Conservation (phyloP, 2,797 vertebrate species). For the Sandelia bainsii region DNA sequence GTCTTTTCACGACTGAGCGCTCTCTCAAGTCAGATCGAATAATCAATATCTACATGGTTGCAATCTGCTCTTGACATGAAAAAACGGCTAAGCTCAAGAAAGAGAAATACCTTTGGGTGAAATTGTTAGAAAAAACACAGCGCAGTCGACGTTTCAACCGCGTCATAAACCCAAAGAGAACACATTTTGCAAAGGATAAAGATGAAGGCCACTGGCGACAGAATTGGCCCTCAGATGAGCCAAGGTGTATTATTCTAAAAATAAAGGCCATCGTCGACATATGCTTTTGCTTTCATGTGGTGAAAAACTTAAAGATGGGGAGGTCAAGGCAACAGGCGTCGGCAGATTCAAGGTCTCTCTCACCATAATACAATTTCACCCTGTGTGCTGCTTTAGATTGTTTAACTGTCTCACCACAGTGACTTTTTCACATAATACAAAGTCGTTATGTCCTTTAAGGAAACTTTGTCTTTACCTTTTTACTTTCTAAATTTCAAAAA, state of each 20-base stretch:
- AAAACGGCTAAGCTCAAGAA: slow-evolving; percentile 47
- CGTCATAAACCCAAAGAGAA: slow-evolving; percentile 24
- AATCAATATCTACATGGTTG: slow-evolving; percentile 82
- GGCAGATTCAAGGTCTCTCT: slow-evolving; percentile 57
- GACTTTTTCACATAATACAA: slow-evolving; percentile 15
- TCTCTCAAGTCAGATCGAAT: slow-evolving; percentile 76
- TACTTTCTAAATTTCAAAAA: slow-evolving; percentile 4
- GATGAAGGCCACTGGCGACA: slow-evolving; percentile 42
- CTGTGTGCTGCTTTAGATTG: slow-evolving; percentile 19
- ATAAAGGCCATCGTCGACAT: slow-evolving; percentile 27
- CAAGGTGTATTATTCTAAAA: slow-evolving; percentile 51
- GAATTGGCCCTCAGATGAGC: slow-evolving; percentile 32
- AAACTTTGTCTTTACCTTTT: slow-evolving; percentile 8
- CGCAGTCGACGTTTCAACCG: neutral
- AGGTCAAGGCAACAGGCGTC: slow-evolving; percentile 72
- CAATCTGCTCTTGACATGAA: slow-evolving; percentile 77
- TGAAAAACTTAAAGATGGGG: slow-evolving; percentile 45
- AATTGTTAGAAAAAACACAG: slow-evolving; percentile 33
- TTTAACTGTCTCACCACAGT: slow-evolving; percentile 2
- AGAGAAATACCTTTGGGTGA: slow-evolving; percentile 50
- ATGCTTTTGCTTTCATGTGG: slow-evolving; percentile 16
- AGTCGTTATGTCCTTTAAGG: neutral
- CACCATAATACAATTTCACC: slow-evolving; percentile 28
- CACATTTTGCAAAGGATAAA: slow-evolving; percentile 28
- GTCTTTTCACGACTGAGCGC: slow-evolving; percentile 82